phyloP scores from a whole-genome alignment of 1,140 invertebrate species.

The Aphis gossypii region DNA sequence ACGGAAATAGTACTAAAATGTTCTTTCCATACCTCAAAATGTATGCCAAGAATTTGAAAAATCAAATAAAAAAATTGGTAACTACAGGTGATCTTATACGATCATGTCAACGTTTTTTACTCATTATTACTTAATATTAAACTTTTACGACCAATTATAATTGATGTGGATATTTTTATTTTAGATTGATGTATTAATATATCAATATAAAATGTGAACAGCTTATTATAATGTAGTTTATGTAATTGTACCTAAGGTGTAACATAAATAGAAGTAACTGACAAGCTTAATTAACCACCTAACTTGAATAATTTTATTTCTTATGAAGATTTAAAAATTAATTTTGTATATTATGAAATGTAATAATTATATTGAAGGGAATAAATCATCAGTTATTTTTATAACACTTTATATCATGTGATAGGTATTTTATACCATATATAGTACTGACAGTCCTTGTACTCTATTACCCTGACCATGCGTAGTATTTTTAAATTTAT shows the following conservation, averaged over 20 bases:
- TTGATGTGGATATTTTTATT: background rate
- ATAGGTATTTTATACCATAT: background rate
- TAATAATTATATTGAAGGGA: background rate
- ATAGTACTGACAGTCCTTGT: background rate
- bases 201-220: background rate
- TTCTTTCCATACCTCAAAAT: background rate
- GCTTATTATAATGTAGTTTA: background rate
- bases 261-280: background rate
- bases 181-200: background rate
- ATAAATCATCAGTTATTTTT: background rate
- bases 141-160: background rate
- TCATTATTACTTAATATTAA: background rate
- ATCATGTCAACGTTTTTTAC: constrained; percentile 22
- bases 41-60: constrained; percentile 46
- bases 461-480: background rate
- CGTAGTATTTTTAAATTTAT: background rate
- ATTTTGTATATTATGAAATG: background rate
- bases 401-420: background rate
- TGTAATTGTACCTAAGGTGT: background rate
- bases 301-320: background rate
- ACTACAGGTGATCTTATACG: constrained; percentile 37
- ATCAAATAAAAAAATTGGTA: constrained; percentile 33
- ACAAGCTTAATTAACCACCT: background rate
- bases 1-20: constrained; percentile 36
- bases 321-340: background rate